phyloP scores from a whole-genome alignment of 2,797 vertebrate genomes.

The Paedocypris micromegethes region DNA sequence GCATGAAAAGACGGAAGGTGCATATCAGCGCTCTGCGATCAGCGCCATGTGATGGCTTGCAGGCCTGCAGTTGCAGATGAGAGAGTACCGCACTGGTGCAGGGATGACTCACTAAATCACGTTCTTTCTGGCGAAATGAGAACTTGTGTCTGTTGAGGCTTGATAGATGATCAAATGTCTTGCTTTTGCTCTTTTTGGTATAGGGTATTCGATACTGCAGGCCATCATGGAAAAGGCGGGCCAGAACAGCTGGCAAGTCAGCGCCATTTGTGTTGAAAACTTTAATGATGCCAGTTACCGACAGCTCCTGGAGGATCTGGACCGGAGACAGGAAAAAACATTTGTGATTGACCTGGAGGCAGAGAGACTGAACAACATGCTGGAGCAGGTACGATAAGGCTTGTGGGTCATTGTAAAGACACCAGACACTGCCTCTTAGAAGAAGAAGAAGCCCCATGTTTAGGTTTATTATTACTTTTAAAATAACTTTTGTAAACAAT shows the following conservation, averaged over 20 bases:
- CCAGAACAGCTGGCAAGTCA: slow-evolving; percentile 98
- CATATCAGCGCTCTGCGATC: slow-evolving; percentile 10
- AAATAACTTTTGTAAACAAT: no score
- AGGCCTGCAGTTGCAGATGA: slow-evolving; percentile 30
- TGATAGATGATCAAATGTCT: slow-evolving; percentile 19
- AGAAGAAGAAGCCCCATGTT: not conserved
- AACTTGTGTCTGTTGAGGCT: slow-evolving; percentile 10
- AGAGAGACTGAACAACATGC: slow-evolving; percentile 92
- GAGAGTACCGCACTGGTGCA: slow-evolving; percentile 18
- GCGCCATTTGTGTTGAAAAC: slow-evolving; percentile 97
- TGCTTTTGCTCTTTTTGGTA: slow-evolving; percentile 43
- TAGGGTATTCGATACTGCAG: slow-evolving; percentile 97
- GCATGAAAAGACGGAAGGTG: slow-evolving; percentile 12
- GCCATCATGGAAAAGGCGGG: slow-evolving; percentile 99
- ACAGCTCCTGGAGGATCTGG: slow-evolving; percentile 92
- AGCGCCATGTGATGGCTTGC: slow-evolving; percentile 10
- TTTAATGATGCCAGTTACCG: slow-evolving; percentile 96
- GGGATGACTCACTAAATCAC: slow-evolving; percentile 35
- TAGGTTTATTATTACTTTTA: no score
- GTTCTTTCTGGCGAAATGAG: slow-evolving; percentile 10
- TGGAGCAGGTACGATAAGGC: slow-evolving; percentile 85
- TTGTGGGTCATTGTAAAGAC: not conserved
- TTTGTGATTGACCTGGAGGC: slow-evolving; percentile 98
- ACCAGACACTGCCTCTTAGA: not conserved
- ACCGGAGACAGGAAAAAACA: slow-evolving; percentile 94